Base-by-base conservation (phyloP, 2,888 invertebrate genomes). In the Cataglyphis rosenhaueri region DNA sequence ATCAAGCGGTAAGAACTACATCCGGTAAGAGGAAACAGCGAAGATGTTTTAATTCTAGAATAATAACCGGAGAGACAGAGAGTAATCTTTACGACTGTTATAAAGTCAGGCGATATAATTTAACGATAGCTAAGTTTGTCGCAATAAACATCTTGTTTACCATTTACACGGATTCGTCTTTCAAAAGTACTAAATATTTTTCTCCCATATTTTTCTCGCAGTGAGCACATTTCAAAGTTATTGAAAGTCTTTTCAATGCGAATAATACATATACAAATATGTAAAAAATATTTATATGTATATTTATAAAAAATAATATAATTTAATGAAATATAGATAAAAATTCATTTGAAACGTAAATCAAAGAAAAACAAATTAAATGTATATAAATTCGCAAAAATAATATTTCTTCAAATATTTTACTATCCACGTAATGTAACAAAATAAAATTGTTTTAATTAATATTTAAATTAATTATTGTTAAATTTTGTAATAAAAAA, bases 51-150 rank as follows among this genome's bases (percentile, higher is more conserved):
- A 41, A 59, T 44, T 18, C 25, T 25, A n/a, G n/a, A 59, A 41
- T 35, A 44, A 57, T 65, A 38, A 62, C 8, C 12, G 8, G 0
- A 18, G 18, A 29, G n/a, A 1, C 12, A 15, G 38, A 15, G 38
- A 32, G 21, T 65, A 65, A 52, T 66, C 52, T 76, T 65, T 25
- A 64, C 25, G 35, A 65, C n/a, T 21, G 52, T 38, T 38, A 25
- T 52, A 66, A 59, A 76, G 66, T 68, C n/a, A 52, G 32, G 0
- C 35, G 35, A 55, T 48, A 12, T 12, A 9, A 57, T 73, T 44
- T 3, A 41, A 10, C 18, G 5, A 52, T 48, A 55, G 35, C 41
- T 76, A 29, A 66, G 15, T 35, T 12, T 12, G 18, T 9, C 18
- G 18, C 15, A n/a, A 75, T 25, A 12, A 35, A 4, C 12, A 5